Evolutionary conservation across 2,888 invertebrate species (phyloP), one percentile per base, ranked within the genome.

Genomic region (Ophioninae sp.): DNA sequence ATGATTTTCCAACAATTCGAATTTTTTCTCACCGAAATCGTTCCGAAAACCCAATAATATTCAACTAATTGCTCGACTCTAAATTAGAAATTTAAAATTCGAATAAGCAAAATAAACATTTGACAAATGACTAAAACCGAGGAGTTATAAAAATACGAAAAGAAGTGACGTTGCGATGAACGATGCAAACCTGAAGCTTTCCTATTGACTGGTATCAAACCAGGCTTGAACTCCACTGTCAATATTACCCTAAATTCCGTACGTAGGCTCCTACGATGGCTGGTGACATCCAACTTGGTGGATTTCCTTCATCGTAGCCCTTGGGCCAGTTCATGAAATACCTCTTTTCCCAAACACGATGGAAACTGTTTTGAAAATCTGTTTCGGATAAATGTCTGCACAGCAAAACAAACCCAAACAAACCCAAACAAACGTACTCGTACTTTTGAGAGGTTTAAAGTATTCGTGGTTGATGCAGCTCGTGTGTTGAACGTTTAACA

Each of bases 401-500:
- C 5, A 6, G 51, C 51, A 13, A 51, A 51, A 51, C n/a, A n/a
- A n/a, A n/a, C n/a, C n/a, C n/a, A n/a, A n/a, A n/a, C n/a, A n/a
- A n/a, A n/a, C n/a, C n/a, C n/a, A n/a, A n/a, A n/a, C n/a, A 51
- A 17, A 51, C 17, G 17, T 17, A 17, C 13, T 1, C 1, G 30
- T 30, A 30, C 30, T 30, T 30, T 30, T 30, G 3, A 30, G 13
- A 51, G 6, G 13, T 17, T 51, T 13, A 51, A 51, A 51, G 17
- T 51, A 51, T 51, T 13, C 51, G 13, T 51, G 6, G 51, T 51
- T 17, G 17, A 51, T 51, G 17, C 17, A 17, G 51, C 17, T 13
- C 51, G 13, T 51, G 51, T 51, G 22, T 58, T 10, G 6, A 13
- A 73, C 64, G 44, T 79, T 67, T 73, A 44, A 64, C 65, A 64